Evolutionary conservation across 92 coral and sea anemone species (phyloP).

Genomic region (Pocillopora meandrina): DNA sequence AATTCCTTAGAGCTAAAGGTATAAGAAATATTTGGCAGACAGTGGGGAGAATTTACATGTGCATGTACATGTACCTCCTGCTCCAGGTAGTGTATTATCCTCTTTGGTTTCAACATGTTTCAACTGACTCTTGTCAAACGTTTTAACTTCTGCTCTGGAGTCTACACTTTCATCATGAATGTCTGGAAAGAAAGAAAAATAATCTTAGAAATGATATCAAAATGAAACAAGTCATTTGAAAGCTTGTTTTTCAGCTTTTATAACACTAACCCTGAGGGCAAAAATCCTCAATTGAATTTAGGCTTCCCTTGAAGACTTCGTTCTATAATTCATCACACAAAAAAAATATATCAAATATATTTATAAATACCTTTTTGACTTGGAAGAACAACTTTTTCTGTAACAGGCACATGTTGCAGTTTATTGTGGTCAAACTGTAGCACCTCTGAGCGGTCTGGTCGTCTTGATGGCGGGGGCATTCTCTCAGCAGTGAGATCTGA

Average conservation of each 20-base stretch:
- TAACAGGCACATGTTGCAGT: slow-evolving; percentile 65
- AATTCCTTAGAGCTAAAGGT: no score
- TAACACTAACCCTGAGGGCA: background rate
- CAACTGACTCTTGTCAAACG: slow-evolving; percentile 73
- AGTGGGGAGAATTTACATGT: no score
- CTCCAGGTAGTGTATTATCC: slow-evolving; percentile 70
- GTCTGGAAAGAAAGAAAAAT: slow-evolving; percentile 22
- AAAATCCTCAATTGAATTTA: no score
- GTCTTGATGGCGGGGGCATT: slow-evolving; percentile 69
- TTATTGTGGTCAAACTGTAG: slow-evolving; percentile 52
- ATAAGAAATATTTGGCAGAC: no score
- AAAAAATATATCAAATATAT: background rate
- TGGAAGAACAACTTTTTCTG: slow-evolving; percentile 72
- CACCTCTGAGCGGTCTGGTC: slow-evolving; percentile 87
- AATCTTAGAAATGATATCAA: background rate
- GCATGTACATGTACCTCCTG: slow-evolving; percentile 16
- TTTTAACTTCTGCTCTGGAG: slow-evolving; percentile 75
- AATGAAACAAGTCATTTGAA: no score
- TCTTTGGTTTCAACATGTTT: slow-evolving; percentile 78
- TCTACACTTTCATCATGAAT: slow-evolving; percentile 64
- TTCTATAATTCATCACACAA: background rate
- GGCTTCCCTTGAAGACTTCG: no score
- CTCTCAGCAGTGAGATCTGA: slow-evolving; percentile 57
- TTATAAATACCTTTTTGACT: slow-evolving; percentile 23
- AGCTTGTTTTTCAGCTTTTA: no score